A percentile compares a stretch with the other conserved stretches of the same genome.
Evolutionary conservation across 2,888 invertebrate genomes (phyloP).

Genomic region (Phania funesta): DNA sequence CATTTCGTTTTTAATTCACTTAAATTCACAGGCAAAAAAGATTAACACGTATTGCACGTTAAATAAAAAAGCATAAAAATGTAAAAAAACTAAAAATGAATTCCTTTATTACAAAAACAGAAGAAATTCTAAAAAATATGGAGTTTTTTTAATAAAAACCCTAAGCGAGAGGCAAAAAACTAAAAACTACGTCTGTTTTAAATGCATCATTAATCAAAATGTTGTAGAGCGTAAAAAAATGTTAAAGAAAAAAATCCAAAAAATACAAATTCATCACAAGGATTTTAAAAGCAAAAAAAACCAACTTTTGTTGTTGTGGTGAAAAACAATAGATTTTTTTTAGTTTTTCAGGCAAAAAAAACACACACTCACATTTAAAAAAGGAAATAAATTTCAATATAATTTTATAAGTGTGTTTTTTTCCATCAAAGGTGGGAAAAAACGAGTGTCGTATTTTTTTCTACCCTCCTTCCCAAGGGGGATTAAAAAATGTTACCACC

Average conservation of each 20-base stretch:
- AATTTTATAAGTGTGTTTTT: slow-evolving; percentile 40
- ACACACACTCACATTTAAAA: slow-evolving; percentile 6
- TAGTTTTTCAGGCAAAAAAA: background rate
- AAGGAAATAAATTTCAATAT: slow-evolving; percentile 36
- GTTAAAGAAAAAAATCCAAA: slow-evolving; percentile 15
- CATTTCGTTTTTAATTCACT: slow-evolving; percentile 65
- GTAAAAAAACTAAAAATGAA: slow-evolving; percentile 23
- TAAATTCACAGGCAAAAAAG: slow-evolving; percentile 60
- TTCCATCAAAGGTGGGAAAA: slow-evolving; percentile 33
- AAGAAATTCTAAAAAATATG: slow-evolving; percentile 14
- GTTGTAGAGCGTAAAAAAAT: slow-evolving; percentile 31
- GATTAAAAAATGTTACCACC: slow-evolving; percentile 69
- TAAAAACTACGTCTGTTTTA: slow-evolving; percentile 64
- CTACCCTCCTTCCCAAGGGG: slow-evolving; percentile 34
- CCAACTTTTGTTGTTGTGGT: slow-evolving; percentile 45
- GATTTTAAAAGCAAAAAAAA: slow-evolving; percentile 25
- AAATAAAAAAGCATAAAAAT: slow-evolving; percentile 9
- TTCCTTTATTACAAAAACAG: slow-evolving; percentile 11
- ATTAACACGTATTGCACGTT: slow-evolving; percentile 63
- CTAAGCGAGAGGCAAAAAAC: slow-evolving; percentile 28
- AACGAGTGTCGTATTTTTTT: slow-evolving; percentile 22
- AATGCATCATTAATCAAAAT: slow-evolving; percentile 68
- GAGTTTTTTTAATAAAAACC: slow-evolving; percentile 29
- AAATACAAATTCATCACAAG: slow-evolving; percentile 60
- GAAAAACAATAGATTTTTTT: slow-evolving; percentile 54